phyloP scores from a whole-genome alignment of 2,888 invertebrate genomes.

The Epistrophe grossulariae region DNA sequence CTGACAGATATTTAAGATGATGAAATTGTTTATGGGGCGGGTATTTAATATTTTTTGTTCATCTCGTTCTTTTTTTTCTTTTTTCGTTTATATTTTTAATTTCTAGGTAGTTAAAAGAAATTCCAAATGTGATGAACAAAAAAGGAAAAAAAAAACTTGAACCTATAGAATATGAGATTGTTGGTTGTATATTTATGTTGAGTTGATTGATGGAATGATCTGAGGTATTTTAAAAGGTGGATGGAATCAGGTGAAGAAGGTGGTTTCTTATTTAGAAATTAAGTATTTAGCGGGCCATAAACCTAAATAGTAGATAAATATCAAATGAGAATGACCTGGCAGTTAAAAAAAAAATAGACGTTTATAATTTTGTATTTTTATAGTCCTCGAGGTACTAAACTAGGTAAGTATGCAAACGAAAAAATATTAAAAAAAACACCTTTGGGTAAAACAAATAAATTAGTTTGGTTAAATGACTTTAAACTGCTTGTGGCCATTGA shows the following conservation, averaged over 20 bases:
- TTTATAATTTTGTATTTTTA: neutral
- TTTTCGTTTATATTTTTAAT: neutral
- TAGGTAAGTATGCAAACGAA: neutral
- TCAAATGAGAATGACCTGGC: conserved; percentile 7
- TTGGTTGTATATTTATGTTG: conserved; percentile 24
- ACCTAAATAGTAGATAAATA: conserved; percentile 22
- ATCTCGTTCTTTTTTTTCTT: neutral
- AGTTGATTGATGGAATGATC: conserved; percentile 58
- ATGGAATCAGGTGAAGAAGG: conserved; percentile 40
- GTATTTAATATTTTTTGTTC: conserved; percentile 11
- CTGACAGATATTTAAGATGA: conserved; percentile 68
- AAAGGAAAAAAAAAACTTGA: neutral
- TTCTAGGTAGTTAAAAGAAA: conserved; percentile 4
- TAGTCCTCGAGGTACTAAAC: no score
- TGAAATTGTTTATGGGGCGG: conserved; percentile 68
- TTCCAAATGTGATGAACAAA: conserved; percentile 8
- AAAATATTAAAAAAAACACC: neutral
- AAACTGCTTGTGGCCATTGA: no score
- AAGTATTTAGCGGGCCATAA: conserved; percentile 19
- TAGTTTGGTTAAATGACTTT: neutral
- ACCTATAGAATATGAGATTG: conserved; percentile 1
- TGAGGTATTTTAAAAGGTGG: conserved; percentile 35
- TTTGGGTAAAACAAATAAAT: conserved; percentile 1
- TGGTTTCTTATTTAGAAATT: conserved; percentile 16
- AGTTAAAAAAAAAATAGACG: neutral